These are phyloP conservation scores for Microhierax caerulescens DNA, from an alignment of 2,797 vertebrate genomes.

Conservation along the genomic window DNA sequence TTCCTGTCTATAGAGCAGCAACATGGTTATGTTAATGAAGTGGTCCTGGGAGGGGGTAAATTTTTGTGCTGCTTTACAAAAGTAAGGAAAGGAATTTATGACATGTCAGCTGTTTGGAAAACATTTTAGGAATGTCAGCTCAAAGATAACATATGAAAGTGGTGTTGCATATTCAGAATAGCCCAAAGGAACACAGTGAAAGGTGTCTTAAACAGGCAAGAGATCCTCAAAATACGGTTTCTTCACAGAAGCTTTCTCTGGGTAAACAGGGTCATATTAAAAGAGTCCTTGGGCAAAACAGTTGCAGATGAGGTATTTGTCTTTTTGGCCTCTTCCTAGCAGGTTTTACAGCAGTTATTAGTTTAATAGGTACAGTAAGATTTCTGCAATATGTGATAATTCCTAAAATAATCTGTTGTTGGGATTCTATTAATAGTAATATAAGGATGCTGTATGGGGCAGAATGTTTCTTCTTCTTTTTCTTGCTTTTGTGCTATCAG, in stretches of 20 bases:
- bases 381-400: neutral
- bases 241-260: constrained; percentile 18
- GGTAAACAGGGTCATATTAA: neutral
- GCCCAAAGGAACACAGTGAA: constrained; percentile 1
- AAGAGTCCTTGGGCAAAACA: neutral
- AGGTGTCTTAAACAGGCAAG: neutral
- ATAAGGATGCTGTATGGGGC: neutral
- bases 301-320: neutral
- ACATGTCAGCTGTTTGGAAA: constrained; percentile 39
- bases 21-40: neutral
- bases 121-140: constrained; percentile 24
- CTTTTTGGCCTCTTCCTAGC: neutral
- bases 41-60: neutral
- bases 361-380: neutral
- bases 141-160: constrained; percentile 40
- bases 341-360: neutral
- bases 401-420: neutral
- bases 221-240: neutral
- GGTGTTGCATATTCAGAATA: constrained; percentile 38
- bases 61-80: neutral
- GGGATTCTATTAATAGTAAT: neutral
- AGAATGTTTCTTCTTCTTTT: neutral
- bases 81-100: constrained; percentile 36
- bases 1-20: neutral
- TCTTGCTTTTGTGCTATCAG: neutral